Percentiles rank a stretch among this genome's conserved stretches.
phyloP scores from a whole-genome alignment of 1,140 invertebrate genomes.

The Drosophila novamexicana region DNA sequence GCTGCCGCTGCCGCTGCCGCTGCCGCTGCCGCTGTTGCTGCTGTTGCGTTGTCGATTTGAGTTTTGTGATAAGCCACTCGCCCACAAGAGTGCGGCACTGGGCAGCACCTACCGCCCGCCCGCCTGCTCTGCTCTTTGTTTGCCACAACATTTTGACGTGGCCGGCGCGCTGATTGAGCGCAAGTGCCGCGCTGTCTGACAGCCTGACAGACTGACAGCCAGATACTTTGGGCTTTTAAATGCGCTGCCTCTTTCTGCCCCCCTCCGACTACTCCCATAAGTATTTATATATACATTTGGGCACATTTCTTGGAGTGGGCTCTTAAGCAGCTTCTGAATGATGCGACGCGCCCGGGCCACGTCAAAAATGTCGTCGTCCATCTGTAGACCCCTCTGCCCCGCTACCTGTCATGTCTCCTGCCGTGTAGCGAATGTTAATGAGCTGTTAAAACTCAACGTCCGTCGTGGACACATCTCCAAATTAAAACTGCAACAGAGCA shows the following conservation, averaged over 20 bases:
- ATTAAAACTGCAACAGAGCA: constrained; percentile 40
- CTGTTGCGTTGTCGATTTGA: constrained; percentile 59
- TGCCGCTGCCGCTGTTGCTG: not conserved
- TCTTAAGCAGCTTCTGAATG: constrained; percentile 77
- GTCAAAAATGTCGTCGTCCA: constrained; percentile 46
- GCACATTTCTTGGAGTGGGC: constrained; percentile 58
- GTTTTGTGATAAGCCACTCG: constrained; percentile 65
- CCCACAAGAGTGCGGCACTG: constrained; percentile 36
- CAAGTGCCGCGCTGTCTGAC: constrained; percentile 74
- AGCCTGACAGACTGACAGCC: constrained; percentile 61
- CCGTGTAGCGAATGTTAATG: constrained; percentile 56
- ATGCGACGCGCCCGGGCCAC: constrained; percentile 37
- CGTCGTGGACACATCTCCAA: constrained; percentile 31
- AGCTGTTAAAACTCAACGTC: constrained; percentile 63
- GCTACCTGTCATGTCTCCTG: constrained; percentile 37
- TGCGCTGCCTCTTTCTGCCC: constrained; percentile 18
- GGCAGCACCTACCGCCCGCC: not conserved
- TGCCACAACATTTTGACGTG: constrained; percentile 45
- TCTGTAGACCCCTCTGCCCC: not conserved
- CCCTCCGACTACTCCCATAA: not conserved
- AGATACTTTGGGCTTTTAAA: constrained; percentile 82
- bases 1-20: constrained; percentile 6
- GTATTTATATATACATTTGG: constrained; percentile 42
- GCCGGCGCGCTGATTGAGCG: constrained; percentile 68
- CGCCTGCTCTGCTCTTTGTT: not conserved